These are phyloP conservation scores for Crotophaga sulcirostris DNA, from an alignment of 2,113 vertebrate species.

Conservation along the genomic window DNA sequence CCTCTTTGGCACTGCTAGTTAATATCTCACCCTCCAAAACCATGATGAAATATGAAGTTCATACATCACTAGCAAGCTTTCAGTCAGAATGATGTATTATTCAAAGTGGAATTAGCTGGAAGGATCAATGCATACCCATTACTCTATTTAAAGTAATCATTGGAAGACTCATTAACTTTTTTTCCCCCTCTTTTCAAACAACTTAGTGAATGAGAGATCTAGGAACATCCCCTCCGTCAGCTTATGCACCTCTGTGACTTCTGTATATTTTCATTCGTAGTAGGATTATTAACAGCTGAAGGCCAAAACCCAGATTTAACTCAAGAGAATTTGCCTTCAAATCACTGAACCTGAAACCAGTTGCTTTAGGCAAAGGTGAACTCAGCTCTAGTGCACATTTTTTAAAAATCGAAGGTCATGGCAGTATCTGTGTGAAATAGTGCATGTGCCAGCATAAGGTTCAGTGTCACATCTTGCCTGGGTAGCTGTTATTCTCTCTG, in stretches of 20 bases:
- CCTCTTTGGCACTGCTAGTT: slow-evolving; percentile 34
- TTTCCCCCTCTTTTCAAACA: background rate
- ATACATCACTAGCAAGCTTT: slow-evolving; percentile 66
- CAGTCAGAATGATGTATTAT: slow-evolving; percentile 62
- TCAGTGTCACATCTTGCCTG: slow-evolving; percentile 16
- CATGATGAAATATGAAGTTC: slow-evolving; percentile 57
- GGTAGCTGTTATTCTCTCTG: slow-evolving; percentile 7
- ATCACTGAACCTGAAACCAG: slow-evolving; percentile 55
- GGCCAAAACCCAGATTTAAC: background rate
- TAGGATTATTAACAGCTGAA: slow-evolving; percentile 50
- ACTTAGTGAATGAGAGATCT: slow-evolving; percentile 8
- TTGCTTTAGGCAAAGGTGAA: background rate
- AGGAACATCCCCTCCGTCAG: background rate
- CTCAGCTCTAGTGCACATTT: background rate
- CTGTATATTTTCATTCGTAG: slow-evolving; percentile 20
- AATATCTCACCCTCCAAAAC: slow-evolving; percentile 53
- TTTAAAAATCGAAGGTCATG: slow-evolving; percentile 28
- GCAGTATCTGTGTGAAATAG: slow-evolving; percentile 44
- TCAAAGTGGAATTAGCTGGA: slow-evolving; percentile 65
- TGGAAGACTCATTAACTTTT: slow-evolving; percentile 46
- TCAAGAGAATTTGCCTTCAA: background rate
- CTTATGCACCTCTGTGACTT: background rate
- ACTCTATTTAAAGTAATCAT: slow-evolving; percentile 67
- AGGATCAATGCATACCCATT: slow-evolving; percentile 67
- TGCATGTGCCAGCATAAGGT: background rate